phyloP scores from a whole-genome alignment of 2,113 vertebrate genomes.

The Phainopepla nitens region DNA sequence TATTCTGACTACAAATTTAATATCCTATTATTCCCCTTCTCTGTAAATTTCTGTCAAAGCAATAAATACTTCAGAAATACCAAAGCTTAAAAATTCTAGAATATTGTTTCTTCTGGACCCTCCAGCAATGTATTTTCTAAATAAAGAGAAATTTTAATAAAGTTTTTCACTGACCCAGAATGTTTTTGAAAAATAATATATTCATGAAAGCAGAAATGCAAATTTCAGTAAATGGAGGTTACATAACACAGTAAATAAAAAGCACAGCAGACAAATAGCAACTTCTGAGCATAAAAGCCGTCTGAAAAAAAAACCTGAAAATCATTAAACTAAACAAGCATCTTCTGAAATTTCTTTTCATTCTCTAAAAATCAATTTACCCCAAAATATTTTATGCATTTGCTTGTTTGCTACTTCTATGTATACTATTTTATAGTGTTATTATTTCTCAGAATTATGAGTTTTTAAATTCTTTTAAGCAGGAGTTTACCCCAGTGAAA shows the following conservation, averaged over 20 bases:
- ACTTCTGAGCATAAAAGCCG: background rate
- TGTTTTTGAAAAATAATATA: background rate
- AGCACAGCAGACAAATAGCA: background rate
- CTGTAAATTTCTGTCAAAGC: background rate
- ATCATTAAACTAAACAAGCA: background rate
- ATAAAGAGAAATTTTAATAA: slow-evolving; percentile 7
- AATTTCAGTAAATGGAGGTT: background rate
- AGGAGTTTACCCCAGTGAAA: background rate
- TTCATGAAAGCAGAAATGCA: slow-evolving; percentile 6
- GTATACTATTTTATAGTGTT: background rate
- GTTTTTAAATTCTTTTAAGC: background rate
- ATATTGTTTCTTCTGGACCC: background rate
- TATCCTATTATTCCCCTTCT: background rate
- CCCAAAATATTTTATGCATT: background rate
- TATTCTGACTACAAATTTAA: background rate
- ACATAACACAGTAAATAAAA: background rate
- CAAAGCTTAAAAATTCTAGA: background rate
- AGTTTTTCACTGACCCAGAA: background rate
- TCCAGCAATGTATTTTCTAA: background rate
- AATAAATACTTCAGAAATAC: background rate
- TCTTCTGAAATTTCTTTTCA: background rate
- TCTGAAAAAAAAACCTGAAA: background rate
- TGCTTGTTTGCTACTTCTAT: background rate
- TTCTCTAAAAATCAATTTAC: background rate
- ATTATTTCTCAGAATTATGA: background rate